phyloP scores from a whole-genome alignment of 2,888 invertebrate genomes.

The Dicyrtoma fusca region DNA sequence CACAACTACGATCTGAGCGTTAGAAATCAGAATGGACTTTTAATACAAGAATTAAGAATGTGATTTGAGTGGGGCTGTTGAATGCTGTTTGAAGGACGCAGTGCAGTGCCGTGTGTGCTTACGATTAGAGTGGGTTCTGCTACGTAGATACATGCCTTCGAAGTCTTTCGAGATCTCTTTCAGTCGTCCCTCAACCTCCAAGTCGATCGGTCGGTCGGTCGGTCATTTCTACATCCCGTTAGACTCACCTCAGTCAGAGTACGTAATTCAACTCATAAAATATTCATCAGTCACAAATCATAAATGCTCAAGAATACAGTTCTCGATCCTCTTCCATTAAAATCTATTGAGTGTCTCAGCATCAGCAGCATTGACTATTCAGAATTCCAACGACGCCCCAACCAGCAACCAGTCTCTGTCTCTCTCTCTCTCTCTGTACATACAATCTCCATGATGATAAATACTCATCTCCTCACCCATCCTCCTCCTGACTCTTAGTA shows the following conservation, averaged over 20 bases:
- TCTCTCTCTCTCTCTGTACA: too few relatives aligned
- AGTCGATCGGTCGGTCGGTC: slow-evolving; percentile 5
- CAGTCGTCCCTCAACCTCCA: slow-evolving; percentile 24
- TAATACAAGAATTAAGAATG: too few relatives aligned
- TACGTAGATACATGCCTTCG: background rate
- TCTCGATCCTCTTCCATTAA: background rate
- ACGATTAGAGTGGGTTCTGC: too few relatives aligned
- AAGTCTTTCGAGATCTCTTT: background rate
- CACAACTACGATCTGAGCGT: too few relatives aligned
- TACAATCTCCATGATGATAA: too few relatives aligned
- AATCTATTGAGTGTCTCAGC: background rate
- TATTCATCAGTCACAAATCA: slow-evolving; percentile 34
- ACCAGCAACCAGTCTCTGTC: too few relatives aligned
- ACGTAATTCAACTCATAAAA: slow-evolving; percentile 22
- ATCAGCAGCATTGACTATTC: background rate
- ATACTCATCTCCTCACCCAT: too few relatives aligned
- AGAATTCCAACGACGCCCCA: background rate
- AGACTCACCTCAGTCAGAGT: slow-evolving; percentile 8
- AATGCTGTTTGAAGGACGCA: too few relatives aligned
- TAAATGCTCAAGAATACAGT: slow-evolving; percentile 26
- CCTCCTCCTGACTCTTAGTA: too few relatives aligned
- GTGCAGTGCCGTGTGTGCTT: slow-evolving; percentile 1
- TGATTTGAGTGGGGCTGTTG: too few relatives aligned
- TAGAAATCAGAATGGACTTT: too few relatives aligned
- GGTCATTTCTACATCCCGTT: slow-evolving; percentile 16